These are phyloP conservation scores for Barypeithes pellucidus DNA, from an alignment of 2,888 invertebrate species.

Conservation along the genomic window DNA sequence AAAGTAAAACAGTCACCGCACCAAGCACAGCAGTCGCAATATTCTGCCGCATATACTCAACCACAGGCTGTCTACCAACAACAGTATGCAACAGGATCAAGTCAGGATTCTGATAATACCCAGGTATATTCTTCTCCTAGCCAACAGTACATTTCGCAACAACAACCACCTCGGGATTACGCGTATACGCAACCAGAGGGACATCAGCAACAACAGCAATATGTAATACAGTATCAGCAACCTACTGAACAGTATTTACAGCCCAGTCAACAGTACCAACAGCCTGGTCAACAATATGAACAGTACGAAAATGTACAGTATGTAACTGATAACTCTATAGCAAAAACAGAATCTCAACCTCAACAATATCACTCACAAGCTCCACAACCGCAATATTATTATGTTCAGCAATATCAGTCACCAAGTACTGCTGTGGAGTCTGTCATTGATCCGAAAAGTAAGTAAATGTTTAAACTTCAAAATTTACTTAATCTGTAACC, in stretches of 20 bases:
- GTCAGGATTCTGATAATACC: constrained; percentile 61
- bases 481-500: no score
- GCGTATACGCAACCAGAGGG: no score
- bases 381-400: constrained; percentile 62
- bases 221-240: constrained; percentile 16
- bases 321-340: constrained; percentile 63
- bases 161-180: neutral
- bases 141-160: constrained; percentile 35
- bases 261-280: constrained; percentile 31
- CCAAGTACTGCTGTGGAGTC: constrained; percentile 65
- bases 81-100: constrained; percentile 2
- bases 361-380: constrained; percentile 50
- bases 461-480: no score
- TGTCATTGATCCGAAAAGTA: constrained; percentile 65
- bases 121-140: constrained; percentile 55
- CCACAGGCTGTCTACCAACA: constrained; percentile 18
- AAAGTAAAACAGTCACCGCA: constrained; percentile 28
- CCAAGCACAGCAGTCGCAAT: constrained; percentile 19
- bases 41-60: constrained; percentile 9
- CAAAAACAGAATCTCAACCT: constrained; percentile 43
- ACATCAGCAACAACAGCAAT: neutral
- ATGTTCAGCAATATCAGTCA: constrained; percentile 64
- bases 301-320: constrained; percentile 63
- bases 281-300: constrained; percentile 60
- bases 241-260: constrained; percentile 24